Evolutionary conservation across 2,888 invertebrate species (phyloP).

Genomic region (Candidula unifasciata): DNA sequence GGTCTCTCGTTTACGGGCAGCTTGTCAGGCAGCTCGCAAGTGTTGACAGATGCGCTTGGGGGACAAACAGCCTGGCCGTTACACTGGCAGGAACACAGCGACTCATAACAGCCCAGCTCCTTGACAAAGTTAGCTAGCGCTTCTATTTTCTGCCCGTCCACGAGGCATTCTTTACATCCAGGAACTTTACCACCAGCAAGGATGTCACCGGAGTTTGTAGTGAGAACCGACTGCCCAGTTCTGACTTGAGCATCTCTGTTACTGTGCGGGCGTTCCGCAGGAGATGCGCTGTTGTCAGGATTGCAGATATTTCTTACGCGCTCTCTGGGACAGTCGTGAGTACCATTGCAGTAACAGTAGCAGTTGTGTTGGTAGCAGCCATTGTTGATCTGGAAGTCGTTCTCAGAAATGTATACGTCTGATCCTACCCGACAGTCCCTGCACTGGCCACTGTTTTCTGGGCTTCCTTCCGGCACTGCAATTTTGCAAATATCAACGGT

Average conservation of each 20-base stretch:
- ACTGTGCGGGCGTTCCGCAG: not conserved
- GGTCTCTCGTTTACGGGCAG: conserved; percentile 35
- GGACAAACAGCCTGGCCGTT: conserved; percentile 67
- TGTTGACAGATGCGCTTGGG: conserved; percentile 52
- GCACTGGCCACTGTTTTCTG: not conserved
- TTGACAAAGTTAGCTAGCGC: conserved; percentile 57
- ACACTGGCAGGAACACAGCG: conserved; percentile 66
- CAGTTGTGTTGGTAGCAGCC: conserved; percentile 62
- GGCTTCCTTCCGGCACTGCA: conserved; percentile 60
- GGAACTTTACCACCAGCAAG: conserved; percentile 10
- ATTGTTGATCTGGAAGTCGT: conserved; percentile 59
- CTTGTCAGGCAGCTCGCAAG: conserved; percentile 53
- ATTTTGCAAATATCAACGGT: conserved; percentile 64
- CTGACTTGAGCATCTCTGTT: not conserved
- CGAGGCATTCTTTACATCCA: conserved; percentile 53
- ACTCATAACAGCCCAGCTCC: conserved; percentile 62
- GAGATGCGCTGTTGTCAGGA: not conserved
- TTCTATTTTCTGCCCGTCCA: conserved; percentile 51
- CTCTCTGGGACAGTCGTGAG: conserved; percentile 61
- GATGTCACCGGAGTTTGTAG: not conserved
- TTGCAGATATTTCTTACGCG: conserved; percentile 44
- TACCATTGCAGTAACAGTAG: conserved; percentile 64
- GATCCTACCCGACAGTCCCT: conserved; percentile 48
- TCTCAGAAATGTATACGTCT: conserved; percentile 52
- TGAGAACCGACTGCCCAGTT: not conserved